Evolutionary conservation across 2,888 invertebrate genomes (phyloP), one percentile per base, ranked within the genome.

Genomic region (Caenorhabditis wallacei): DNA sequence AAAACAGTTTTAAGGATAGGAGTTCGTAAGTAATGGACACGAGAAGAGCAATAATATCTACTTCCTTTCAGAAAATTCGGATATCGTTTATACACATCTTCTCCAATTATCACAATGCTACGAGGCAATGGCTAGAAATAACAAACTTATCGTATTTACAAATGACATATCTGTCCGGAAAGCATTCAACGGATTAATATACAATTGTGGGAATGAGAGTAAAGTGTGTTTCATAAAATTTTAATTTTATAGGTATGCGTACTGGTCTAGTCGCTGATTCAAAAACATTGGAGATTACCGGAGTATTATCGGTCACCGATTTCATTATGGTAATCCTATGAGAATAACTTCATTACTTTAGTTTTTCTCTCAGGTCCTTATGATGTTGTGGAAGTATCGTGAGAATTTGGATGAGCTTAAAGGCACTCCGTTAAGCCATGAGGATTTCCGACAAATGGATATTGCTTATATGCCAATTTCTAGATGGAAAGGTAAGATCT

Each of bases 301-400:
- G 86, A n/a, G 86, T 86, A 40, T 61, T 86, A 16, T 86, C 86
- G 43, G 83, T 82, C n/a, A 86, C 86, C 40, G 86, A 86, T 57
- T 86, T 86, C 46, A 84, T 86, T 18, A 86, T 86, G 86, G 83
- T 85, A 54, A 74, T 43, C 24, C 16, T 13, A 26, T 43, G 10
- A 1, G 48, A 46, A 24, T 7, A 18, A 10, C 24, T 53, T 3
- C 46, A 3, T 37, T 11, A 56, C 30, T 37, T 24, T 18, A 22
- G 3, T n/a, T 61, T 61, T 43, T 56, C 30, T 37, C 46, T 16
- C 40, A 82, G 82, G 71, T 85, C 16, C 51, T 85, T 11, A 85
- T 85, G 85, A 84, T 84, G 76, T 68, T 84, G 70, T 85, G 85
- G 85, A 85, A 85, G 56, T 84, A 80, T 68, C 79, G 83, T 57